Base-by-base conservation (phyloP, 2,113 vertebrate species). In the Bubo blakistoni region DNA sequence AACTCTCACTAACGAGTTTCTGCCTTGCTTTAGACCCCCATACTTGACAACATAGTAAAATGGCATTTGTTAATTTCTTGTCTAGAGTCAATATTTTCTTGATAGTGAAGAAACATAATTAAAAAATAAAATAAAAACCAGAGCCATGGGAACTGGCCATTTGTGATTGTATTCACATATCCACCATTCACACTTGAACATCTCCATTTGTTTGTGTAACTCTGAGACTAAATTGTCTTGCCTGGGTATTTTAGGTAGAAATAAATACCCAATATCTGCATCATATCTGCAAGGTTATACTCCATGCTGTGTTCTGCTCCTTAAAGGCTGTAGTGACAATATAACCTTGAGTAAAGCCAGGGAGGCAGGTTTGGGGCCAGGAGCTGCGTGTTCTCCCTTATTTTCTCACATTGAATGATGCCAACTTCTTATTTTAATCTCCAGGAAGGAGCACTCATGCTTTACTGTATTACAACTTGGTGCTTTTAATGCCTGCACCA, bases 1-100 rank as follows among this genome's bases (percentile, higher is more conserved):
- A 46, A n/a, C 81, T 94, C 90, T 86, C 94, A 36, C 66, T 96
- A 91, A 85, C 19, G 21, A 96, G 61, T 89, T 73, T 92, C 61
- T 86, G 91, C 69, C 82, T 52, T 81, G 42, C 10, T 72, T 83
- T 88, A 92, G 72, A 76, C 27, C 49, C 22, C 51, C 6, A 1
- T 79, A 49, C 57, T 44, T 91, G 61, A 79, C 87, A 77, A 17
- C 36, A 54, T 3, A 87, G 52, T 91, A 34, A 77, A 79, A 61
- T 52, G 49, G 52, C 51, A 81, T 78, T 91, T 55, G n/a, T 69
- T 81, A 55, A 19, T 93, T 83, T 79, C 57, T 81, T 8, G 2
- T 22, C 59, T 72, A 46, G 76, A 66, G 44, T 81, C 81, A n/a
- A 1, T 89, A 58, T 57, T 95, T 94, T 81, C 62, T 94, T 93